Percentiles rank a stretch among this genome's conserved stretches.
Evolutionary conservation across 2,888 invertebrate genomes (phyloP).

Genomic region (Furcula furcula): DNA sequence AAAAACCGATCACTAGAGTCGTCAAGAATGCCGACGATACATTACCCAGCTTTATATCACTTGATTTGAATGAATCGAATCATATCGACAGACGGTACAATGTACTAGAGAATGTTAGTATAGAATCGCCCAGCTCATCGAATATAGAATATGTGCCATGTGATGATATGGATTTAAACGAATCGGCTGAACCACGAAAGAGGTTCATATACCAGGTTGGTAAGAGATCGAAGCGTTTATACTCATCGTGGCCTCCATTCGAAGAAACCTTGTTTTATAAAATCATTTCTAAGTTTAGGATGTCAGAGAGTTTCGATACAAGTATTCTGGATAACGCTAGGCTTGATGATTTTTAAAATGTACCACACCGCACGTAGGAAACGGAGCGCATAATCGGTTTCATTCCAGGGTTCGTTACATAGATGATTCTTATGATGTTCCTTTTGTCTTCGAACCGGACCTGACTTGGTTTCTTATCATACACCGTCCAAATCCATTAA

Average conservation of each 20-base stretch:
- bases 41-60: constrained; percentile 56
- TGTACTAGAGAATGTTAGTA: constrained; percentile 24
- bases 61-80: constrained; percentile 24
- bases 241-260: constrained; percentile 68
- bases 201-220: constrained; percentile 45
- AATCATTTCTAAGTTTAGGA: constrained; percentile 65
- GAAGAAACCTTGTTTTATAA: constrained; percentile 66
- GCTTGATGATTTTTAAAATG: constrained; percentile 21
- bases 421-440: too few relatives aligned
- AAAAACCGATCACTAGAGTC: constrained; percentile 10
- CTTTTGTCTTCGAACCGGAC: too few relatives aligned
- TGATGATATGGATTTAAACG: constrained; percentile 5
- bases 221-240: constrained; percentile 27
- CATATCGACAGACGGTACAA: constrained; percentile 11
- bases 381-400: too few relatives aligned
- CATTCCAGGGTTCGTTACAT: too few relatives aligned
- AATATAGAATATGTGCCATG: constrained; percentile 24
- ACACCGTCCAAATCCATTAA: too few relatives aligned
- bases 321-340: constrained; percentile 48
- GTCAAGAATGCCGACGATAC: constrained; percentile 40
- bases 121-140: constrained; percentile 30
- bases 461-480: too few relatives aligned
- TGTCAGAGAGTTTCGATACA: constrained; percentile 72
- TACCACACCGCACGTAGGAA: too few relatives aligned
- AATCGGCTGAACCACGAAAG: constrained; percentile 31